phyloP scores from a whole-genome alignment of 2,888 invertebrate species.

The Scaptomyza caliginosa region DNA sequence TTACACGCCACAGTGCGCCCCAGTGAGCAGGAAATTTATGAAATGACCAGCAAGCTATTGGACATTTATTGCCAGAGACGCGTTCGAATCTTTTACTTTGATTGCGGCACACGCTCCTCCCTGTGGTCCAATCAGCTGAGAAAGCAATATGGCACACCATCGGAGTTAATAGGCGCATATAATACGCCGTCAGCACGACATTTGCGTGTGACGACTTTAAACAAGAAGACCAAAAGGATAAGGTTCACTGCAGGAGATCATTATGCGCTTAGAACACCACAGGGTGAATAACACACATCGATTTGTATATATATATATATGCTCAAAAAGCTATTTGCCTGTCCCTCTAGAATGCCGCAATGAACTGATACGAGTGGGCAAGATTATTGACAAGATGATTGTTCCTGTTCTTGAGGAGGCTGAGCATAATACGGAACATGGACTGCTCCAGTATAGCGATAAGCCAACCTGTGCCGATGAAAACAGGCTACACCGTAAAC shows the following conservation, averaged over 20 bases:
- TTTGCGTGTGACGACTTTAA: conserved; percentile 66
- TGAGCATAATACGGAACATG: conserved; percentile 43
- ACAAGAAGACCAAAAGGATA: conserved; percentile 42
- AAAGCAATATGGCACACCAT: conserved; percentile 73
- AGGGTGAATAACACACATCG: conserved; percentile 61
- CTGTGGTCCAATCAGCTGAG: conserved; percentile 79
- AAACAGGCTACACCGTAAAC: background rate
- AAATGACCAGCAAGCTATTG: conserved; percentile 80
- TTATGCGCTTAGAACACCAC: conserved; percentile 78
- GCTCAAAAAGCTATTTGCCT: background rate
- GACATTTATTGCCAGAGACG: conserved; percentile 79
- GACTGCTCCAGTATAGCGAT: background rate
- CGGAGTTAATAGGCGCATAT: conserved; percentile 80
- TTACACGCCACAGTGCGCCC: conserved; percentile 75
- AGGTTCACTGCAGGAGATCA: conserved; percentile 81
- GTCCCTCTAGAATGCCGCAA: conserved; percentile 74
- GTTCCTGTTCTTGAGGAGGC: conserved; percentile 71
- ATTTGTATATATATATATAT: background rate
- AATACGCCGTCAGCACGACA: conserved; percentile 69
- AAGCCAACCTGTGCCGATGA: conserved; percentile 20
- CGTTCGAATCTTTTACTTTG: conserved; percentile 77
- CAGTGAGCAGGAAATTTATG: conserved; percentile 78
- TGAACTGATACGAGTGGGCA: conserved; percentile 81
- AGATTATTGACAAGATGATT: conserved; percentile 82
- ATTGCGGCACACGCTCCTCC: conserved; percentile 78